These are phyloP conservation scores for Pteria penguin DNA, from an alignment of 2,888 invertebrate genomes.

Conservation along the genomic window DNA sequence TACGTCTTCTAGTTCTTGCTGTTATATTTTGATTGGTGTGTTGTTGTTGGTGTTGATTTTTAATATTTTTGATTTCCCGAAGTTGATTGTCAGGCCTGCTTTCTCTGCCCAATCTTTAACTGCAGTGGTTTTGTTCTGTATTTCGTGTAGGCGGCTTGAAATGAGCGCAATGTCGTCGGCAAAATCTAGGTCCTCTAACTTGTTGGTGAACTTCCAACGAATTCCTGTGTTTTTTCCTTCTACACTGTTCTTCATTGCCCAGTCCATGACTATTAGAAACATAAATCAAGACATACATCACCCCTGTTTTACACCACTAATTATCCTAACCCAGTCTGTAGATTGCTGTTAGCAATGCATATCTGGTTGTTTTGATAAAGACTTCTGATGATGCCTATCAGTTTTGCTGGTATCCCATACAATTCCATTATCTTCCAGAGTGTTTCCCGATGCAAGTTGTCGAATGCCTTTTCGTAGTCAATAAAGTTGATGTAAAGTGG, in stretches of 20 bases:
- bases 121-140: conserved; percentile 1
- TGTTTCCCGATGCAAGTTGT: not conserved
- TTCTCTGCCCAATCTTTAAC: too few species aligned
- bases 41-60: too few species aligned
- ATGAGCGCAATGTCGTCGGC: not conserved
- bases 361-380: too few species aligned
- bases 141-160: not conserved
- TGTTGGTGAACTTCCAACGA: not conserved
- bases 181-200: conserved; percentile 3
- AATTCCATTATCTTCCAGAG: not conserved
- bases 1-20: too few species aligned
- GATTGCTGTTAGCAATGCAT: too few species aligned
- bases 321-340: too few species aligned
- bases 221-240: not conserved
- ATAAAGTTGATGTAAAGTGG: not conserved
- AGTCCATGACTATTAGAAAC: not conserved
- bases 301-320: not conserved
- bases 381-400: too few species aligned
- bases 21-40: too few species aligned
- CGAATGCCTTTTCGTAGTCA: not conserved
- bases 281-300: not conserved
- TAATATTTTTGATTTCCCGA: too few species aligned
- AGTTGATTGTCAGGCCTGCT: too few species aligned
- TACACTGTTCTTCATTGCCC: not conserved
- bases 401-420: not conserved